Conservation (phyloP, 2,797 vertebrate species). For the Bovichtus variegatus region DNA sequence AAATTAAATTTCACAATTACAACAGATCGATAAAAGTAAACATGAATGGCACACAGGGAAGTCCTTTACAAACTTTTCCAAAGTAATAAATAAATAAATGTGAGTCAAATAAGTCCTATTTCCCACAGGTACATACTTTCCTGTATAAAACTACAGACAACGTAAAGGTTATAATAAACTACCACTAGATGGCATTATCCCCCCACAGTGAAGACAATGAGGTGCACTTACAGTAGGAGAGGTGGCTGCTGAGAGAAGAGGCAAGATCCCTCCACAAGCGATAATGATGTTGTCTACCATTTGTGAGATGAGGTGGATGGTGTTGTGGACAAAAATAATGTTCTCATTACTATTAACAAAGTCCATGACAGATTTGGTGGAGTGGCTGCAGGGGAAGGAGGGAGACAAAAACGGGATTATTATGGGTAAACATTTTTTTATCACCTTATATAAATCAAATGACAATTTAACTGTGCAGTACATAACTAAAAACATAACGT, state of each 20-base stretch:
- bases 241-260: constrained; percentile 94
- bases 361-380: constrained; percentile 98
- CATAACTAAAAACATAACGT: not conserved
- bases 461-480: not conserved
- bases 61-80: constrained; percentile 36
- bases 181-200: constrained; percentile 75
- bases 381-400: constrained; percentile 89
- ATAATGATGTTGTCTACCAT: constrained; percentile 99
- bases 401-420: not conserved
- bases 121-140: not conserved
- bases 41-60: constrained; percentile 13
- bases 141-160: not conserved
- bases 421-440: not conserved
- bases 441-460: not conserved
- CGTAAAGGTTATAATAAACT: not conserved
- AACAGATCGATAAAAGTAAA: constrained; percentile 14
- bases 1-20: constrained; percentile 35
- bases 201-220: constrained; percentile 22
- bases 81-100: too few species aligned
- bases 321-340: constrained; percentile 99
- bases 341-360: constrained; percentile 99
- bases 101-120: constrained; percentile 35
- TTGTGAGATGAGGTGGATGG: constrained; percentile 99
- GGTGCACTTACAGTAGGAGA: constrained; percentile 83
- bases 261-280: constrained; percentile 93